Evolutionary conservation across 35 echinoderm and acorn worm species (phyloP).

Genomic region (Hemicentrotus pulcherrimus): DNA sequence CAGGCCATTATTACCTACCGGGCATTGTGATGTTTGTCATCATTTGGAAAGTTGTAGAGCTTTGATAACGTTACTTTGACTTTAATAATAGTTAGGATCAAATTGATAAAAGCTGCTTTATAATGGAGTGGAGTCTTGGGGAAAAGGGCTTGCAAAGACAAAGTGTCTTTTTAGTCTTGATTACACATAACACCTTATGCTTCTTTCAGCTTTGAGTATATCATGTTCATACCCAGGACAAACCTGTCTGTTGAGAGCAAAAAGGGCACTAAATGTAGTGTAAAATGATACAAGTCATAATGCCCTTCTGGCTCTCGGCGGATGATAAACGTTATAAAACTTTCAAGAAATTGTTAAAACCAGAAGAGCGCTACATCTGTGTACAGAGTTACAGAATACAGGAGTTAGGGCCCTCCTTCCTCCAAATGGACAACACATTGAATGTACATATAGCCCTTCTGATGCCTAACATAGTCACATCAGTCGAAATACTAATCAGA

Average conservation of each 20-base stretch:
- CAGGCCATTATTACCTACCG: background rate
- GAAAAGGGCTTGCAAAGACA: too few relatives aligned
- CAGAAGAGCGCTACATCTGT: too few relatives aligned
- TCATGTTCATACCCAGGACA: too few relatives aligned
- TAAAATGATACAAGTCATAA: background rate
- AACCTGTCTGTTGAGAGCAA: background rate
- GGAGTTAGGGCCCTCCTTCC: too few relatives aligned
- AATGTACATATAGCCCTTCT: background rate
- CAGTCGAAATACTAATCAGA: background rate
- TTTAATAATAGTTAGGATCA: background rate
- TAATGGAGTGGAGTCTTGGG: background rate
- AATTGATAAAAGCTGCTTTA: background rate
- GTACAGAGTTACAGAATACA: too few relatives aligned
- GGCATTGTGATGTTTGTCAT: background rate
- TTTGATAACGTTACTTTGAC: too few relatives aligned
- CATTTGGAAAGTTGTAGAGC: background rate
- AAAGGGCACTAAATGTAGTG: background rate
- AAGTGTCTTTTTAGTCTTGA: background rate
- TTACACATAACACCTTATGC: background rate
- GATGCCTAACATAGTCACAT: background rate
- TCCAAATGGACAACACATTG: background rate
- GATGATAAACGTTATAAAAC: background rate
- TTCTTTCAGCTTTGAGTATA: background rate
- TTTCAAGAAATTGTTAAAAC: too few relatives aligned
- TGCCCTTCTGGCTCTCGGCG: background rate